Percentiles rank a stretch among this genome's conserved stretches.
phyloP scores from a whole-genome alignment of 2,888 invertebrate species.

The Oligia strigilis region DNA sequence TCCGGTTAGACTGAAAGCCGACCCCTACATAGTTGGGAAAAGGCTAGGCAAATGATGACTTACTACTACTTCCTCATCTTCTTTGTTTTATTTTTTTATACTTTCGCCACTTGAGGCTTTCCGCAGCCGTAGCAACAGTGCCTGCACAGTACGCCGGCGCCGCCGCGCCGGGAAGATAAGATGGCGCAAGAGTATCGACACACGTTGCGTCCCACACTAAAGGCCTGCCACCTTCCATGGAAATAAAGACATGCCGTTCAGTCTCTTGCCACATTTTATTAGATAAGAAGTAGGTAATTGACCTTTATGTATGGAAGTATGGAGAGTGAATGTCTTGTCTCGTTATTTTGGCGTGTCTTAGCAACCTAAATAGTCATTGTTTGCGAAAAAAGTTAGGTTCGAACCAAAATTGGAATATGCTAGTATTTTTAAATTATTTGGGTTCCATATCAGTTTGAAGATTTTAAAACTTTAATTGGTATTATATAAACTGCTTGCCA shows the following conservation, averaged over 20 bases:
- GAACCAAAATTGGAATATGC: background rate
- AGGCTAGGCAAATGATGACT: too few species aligned
- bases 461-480: background rate
- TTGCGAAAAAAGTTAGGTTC: background rate
- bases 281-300: background rate
- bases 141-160: background rate
- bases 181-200: background rate
- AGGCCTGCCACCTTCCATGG: background rate
- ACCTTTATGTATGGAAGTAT: background rate
- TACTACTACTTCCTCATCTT: too few species aligned
- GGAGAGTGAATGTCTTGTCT: background rate
- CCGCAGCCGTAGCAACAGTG: background rate
- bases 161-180: too few species aligned
- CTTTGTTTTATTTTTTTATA: too few species aligned
- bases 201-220: background rate
- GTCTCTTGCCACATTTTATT: background rate
- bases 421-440: background rate
- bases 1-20: too few species aligned
- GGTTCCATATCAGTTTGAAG: background rate
- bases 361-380: background rate
- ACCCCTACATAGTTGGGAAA: too few species aligned
- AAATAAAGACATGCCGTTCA: background rate
- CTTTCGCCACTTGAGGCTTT: background rate
- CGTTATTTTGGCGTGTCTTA: constrained; percentile 2
- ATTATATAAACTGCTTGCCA: background rate